Percentiles rank a stretch among this genome's conserved stretches.
phyloP scores from a whole-genome alignment of 2,797 vertebrate species.

The Argya squamiceps region DNA sequence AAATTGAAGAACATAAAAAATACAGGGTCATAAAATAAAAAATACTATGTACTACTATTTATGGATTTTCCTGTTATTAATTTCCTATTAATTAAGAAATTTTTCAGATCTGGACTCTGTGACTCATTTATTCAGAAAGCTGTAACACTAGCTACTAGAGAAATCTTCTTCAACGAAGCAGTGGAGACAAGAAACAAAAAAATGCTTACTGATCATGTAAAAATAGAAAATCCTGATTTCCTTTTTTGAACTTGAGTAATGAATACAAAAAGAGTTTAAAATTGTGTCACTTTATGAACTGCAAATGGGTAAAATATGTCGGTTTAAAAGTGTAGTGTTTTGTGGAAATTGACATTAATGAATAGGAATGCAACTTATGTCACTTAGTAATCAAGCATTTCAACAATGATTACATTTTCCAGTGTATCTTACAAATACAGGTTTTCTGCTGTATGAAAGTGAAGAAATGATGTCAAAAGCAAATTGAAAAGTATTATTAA shows the following conservation, averaged over 20 bases:
- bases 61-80: not conserved
- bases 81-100: not conserved
- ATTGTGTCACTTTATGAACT: not conserved
- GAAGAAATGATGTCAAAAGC: not conserved
- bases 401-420: not conserved
- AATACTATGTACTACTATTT: not conserved
- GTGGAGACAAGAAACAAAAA: not conserved
- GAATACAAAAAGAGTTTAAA: not conserved
- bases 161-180: not conserved
- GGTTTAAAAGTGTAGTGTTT: not conserved
- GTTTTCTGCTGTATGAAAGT: not conserved
- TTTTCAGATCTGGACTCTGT: not conserved
- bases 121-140: not conserved
- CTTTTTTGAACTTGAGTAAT: not conserved
- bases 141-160: not conserved
- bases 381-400: not conserved
- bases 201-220: not conserved
- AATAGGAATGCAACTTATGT: not conserved
- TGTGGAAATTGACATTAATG: not conserved
- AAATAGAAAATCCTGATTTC: not conserved
- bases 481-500: not conserved
- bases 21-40: not conserved
- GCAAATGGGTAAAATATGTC: not conserved
- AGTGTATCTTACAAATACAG: not conserved
- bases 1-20: not conserved